These are phyloP conservation scores for Diorhabda elongata DNA, from an alignment of 1,140 invertebrate genomes.

Conservation along the genomic window DNA sequence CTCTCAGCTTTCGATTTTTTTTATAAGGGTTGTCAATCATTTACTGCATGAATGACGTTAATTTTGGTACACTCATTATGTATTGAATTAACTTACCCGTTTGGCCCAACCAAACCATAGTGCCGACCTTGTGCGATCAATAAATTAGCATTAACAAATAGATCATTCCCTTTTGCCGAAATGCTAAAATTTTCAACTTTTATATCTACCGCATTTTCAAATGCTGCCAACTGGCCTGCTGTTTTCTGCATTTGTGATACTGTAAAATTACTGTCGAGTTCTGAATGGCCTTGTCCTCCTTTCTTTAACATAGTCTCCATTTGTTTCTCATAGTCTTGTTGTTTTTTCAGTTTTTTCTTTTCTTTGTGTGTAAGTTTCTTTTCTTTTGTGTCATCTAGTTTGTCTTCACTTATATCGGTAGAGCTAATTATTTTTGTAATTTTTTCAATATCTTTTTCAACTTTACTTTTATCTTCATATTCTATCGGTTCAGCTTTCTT, in stretches of 20 bases:
- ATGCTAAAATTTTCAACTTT: conserved; percentile 99
- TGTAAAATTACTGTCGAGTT: conserved; percentile 91
- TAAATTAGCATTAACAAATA: conserved; percentile 95
- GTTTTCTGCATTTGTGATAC: conserved; percentile 91
- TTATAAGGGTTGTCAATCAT: too few species aligned
- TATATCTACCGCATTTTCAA: conserved; percentile 96
- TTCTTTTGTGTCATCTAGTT: conserved; percentile 39
- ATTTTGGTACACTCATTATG: too few species aligned
- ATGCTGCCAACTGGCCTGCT: conserved; percentile 72
- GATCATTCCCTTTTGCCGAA: conserved; percentile 92
- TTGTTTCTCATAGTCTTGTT: conserved; percentile 88
- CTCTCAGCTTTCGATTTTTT: too few species aligned
- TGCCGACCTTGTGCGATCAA: conserved; percentile 89
- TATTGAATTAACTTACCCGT: conserved; percentile 64
- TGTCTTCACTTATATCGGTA: conserved; percentile 27
- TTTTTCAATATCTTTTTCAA: conserved; percentile 24
- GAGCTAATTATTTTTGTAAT: conserved; percentile 31
- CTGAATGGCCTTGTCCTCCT: conserved; percentile 81
- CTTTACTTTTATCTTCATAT: conserved; percentile 3
- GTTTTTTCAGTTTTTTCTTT: conserved; percentile 90
- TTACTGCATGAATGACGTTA: too few species aligned
- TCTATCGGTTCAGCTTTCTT: not conserved
- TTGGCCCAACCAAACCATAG: conserved; percentile 97
- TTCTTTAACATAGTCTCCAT: conserved; percentile 85
- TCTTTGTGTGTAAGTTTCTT: conserved; percentile 91